A percentile compares a stretch with the other conserved stretches of the same genome.
Conservation (phyloP, 2,113 vertebrate species). For the Laterallus jamaicensis region DNA sequence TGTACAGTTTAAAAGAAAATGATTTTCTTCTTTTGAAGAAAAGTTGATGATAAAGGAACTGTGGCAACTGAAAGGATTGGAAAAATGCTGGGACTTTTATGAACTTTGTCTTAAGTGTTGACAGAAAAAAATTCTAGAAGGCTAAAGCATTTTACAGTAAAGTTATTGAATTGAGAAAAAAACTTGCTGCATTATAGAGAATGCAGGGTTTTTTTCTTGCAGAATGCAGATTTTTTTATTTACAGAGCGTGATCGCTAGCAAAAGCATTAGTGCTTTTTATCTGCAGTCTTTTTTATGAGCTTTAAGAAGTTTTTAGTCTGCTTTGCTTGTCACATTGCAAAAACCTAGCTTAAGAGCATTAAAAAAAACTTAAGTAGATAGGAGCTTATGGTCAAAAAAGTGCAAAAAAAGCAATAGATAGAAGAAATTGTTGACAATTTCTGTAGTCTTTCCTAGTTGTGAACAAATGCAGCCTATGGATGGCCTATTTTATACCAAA, state of each 20-base stretch:
- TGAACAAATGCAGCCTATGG: slow-evolving; percentile 97
- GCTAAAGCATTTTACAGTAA: slow-evolving; percentile 89
- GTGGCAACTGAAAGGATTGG: slow-evolving; percentile 83
- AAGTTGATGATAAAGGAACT: slow-evolving; percentile 91
- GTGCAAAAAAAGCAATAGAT: slow-evolving; percentile 95
- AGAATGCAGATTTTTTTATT: slow-evolving; percentile 91
- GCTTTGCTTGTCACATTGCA: slow-evolving; percentile 97
- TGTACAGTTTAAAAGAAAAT: slow-evolving; percentile 96
- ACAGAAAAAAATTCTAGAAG: slow-evolving; percentile 81
- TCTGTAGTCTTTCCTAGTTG: slow-evolving; percentile 99
- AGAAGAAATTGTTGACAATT: slow-evolving; percentile 99
- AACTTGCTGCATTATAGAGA: slow-evolving; percentile 85
- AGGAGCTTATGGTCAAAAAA: slow-evolving; percentile 93
- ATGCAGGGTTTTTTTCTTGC: slow-evolving; percentile 86
- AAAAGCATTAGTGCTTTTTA: slow-evolving; percentile 95
- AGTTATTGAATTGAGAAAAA: slow-evolving; percentile 81
- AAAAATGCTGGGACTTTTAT: slow-evolving; percentile 86
- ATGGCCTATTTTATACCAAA: slow-evolving; percentile 99
- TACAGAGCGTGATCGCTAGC: slow-evolving; percentile 88
- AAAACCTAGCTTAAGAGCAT: slow-evolving; percentile 85
- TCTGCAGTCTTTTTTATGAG: slow-evolving; percentile 98
- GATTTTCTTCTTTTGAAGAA: slow-evolving; percentile 95
- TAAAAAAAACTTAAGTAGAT: slow-evolving; percentile 84
- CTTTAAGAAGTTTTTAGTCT: slow-evolving; percentile 96
- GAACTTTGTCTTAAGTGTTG: slow-evolving; percentile 87